Conservation (phyloP, 2,797 vertebrate species). For the Gobionotothen gibberifrons region DNA sequence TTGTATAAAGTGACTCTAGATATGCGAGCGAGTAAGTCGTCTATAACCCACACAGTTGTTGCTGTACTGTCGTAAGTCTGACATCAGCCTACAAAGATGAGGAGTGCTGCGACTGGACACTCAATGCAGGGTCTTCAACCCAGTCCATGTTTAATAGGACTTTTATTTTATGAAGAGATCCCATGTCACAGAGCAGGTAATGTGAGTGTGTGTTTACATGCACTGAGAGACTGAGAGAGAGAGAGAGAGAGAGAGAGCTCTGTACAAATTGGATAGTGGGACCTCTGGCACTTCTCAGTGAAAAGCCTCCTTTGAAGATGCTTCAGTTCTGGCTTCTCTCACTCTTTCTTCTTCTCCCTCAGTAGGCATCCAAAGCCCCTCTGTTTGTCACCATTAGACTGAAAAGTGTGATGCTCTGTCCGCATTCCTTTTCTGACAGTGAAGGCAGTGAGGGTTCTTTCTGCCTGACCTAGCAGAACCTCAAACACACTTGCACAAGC, state of each 20-base stretch:
- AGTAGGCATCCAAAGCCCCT: slow-evolving; percentile 70
- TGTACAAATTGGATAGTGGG: slow-evolving; percentile 79
- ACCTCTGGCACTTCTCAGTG: slow-evolving; percentile 76
- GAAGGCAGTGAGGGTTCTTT: slow-evolving; percentile 70
- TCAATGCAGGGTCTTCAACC: slow-evolving; percentile 32
- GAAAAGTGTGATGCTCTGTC: slow-evolving; percentile 74
- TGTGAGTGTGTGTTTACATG: slow-evolving; percentile 62
- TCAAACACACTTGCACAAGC: slow-evolving; percentile 71
- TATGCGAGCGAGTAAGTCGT: slow-evolving; percentile 33
- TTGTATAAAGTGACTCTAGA: slow-evolving; percentile 34
- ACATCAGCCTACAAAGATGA: slow-evolving; percentile 66
- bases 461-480: slow-evolving; percentile 72
- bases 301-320: slow-evolving; percentile 77
- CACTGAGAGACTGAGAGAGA: slow-evolving; percentile 37
- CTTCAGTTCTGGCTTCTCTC: slow-evolving; percentile 68
- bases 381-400: slow-evolving; percentile 83
- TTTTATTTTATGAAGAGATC: slow-evolving; percentile 50
- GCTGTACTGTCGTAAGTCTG: slow-evolving; percentile 68
- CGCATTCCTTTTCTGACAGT: slow-evolving; percentile 79
- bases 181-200: slow-evolving; percentile 54
- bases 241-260: slow-evolving; percentile 44
- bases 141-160: slow-evolving; percentile 41
- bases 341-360: slow-evolving; percentile 74
- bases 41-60: slow-evolving; percentile 59
- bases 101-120: slow-evolving; percentile 32